Evolutionary conservation across 2,797 vertebrate species (phyloP).

Genomic region (Esox lucius): DNA sequence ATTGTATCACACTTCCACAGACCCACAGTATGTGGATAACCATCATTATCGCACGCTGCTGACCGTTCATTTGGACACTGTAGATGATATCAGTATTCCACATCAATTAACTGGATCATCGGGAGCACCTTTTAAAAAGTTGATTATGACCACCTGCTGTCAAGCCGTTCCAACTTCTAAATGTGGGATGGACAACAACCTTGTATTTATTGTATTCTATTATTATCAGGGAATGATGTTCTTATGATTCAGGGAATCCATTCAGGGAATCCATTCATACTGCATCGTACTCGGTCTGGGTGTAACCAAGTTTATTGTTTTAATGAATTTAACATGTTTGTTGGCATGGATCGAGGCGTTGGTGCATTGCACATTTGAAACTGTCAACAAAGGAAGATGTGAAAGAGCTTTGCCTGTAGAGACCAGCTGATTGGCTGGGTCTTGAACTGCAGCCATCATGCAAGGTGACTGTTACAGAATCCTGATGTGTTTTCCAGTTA

Average conservation of each 20-base stretch:
- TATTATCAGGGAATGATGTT: constrained; percentile 16
- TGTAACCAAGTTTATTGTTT: constrained; percentile 25
- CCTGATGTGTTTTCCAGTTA: not conserved
- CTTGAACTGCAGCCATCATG: not conserved
- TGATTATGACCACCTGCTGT: not conserved
- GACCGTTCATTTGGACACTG: not conserved
- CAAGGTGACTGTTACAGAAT: not conserved
- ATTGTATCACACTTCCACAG: not conserved
- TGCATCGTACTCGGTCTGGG: constrained; percentile 21
- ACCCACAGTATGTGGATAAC: not conserved
- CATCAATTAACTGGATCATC: not conserved
- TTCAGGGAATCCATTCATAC: constrained; percentile 35
- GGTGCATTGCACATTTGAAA: constrained; percentile 9
- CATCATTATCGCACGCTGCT: not conserved
- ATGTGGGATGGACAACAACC: not conserved
- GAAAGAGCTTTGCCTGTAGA: not conserved
- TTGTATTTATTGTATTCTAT: constrained; percentile 4
- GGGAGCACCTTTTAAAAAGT: not conserved
- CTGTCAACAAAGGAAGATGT: constrained; percentile 20
- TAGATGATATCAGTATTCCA: not conserved
- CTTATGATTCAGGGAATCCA: constrained; percentile 24
- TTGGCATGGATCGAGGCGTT: constrained; percentile 23
- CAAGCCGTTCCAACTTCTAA: not conserved
- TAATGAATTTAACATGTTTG: constrained; percentile 42
- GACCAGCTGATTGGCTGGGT: not conserved